These are phyloP conservation scores for Ophion ventricosus DNA, from an alignment of 2,888 invertebrate genomes.

Conservation along the genomic window DNA sequence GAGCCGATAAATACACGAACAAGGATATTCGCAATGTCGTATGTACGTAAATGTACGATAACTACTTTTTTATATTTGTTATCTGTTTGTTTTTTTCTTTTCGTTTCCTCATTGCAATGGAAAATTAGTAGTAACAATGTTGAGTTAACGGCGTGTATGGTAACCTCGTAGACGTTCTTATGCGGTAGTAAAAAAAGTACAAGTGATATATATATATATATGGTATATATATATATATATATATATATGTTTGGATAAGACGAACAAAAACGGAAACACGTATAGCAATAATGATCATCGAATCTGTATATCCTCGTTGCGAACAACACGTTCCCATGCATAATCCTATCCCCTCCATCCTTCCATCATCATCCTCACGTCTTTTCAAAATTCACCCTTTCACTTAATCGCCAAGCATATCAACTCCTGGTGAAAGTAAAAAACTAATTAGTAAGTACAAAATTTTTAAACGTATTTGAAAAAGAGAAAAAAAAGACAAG, in stretches of 20 bases:
- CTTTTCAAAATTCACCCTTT: conserved; percentile 67
- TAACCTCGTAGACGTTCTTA: conserved; percentile 61
- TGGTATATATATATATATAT: conserved; percentile 3
- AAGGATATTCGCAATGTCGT: conserved; percentile 57
- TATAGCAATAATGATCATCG: conserved; percentile 46
- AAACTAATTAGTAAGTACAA: conserved; percentile 82
- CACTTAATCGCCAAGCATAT: conserved; percentile 63
- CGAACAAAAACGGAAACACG: conserved; percentile 38
- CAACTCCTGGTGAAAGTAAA: conserved; percentile 82
- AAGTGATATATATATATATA: background rate
- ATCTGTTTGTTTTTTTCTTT: conserved; percentile 3
- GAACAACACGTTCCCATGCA: conserved; percentile 81
- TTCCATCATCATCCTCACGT: conserved; percentile 74
- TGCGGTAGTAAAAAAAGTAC: conserved; percentile 55
- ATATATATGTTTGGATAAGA: conserved; percentile 42
- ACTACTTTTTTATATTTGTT: conserved; percentile 46
- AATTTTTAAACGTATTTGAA: conserved; percentile 64
- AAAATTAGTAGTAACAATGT: conserved; percentile 68
- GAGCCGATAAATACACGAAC: conserved; percentile 61
- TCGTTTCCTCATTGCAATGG: conserved; percentile 73
- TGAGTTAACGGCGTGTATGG: conserved; percentile 30
- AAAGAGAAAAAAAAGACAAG: conserved; percentile 47
- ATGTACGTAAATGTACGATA: conserved; percentile 50
- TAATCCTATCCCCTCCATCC: conserved; percentile 80
- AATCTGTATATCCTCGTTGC: conserved; percentile 76